Percentiles rank a stretch among this genome's conserved stretches.
These are phyloP conservation scores for Rhopalosiphum nymphaeae DNA, from an alignment of 2,888 invertebrate species.

Conservation along the genomic window DNA sequence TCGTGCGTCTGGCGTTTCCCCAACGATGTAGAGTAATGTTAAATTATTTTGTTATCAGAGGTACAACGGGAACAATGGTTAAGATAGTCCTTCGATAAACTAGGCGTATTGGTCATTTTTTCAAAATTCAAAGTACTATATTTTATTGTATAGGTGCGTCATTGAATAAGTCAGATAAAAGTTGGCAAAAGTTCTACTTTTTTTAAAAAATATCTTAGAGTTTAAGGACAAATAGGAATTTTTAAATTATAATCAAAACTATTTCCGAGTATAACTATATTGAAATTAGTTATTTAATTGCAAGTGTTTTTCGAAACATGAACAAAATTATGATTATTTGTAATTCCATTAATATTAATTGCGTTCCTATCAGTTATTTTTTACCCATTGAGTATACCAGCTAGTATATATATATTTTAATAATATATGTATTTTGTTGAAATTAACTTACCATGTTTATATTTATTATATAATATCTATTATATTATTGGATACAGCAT, in stretches of 20 bases:
- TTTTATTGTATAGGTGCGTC: conserved; percentile 18
- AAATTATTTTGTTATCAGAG: neutral
- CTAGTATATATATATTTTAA: neutral
- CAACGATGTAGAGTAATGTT: conserved; percentile 33
- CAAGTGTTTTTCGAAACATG: neutral
- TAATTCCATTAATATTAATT: neutral
- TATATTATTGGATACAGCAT: neutral
- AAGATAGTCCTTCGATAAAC: conserved; percentile 46
- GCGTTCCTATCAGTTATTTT: neutral
- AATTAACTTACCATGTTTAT: neutral
- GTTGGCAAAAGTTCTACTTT: conserved; percentile 48
- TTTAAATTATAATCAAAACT: neutral
- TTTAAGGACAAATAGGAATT: neutral
- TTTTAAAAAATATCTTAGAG: neutral
- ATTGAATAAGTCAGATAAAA: neutral
- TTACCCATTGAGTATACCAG: neutral
- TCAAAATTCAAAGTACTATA: neutral
- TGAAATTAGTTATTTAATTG: neutral
- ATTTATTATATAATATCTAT: neutral
- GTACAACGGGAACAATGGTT: neutral
- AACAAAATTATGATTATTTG: neutral
- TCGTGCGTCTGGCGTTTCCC: conserved; percentile 36
- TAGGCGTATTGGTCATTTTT: neutral
- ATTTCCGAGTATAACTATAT: neutral
- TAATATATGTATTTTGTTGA: neutral